Base-by-base conservation (phyloP, 2,888 invertebrate genomes). In the Drosophila rellima region DNA sequence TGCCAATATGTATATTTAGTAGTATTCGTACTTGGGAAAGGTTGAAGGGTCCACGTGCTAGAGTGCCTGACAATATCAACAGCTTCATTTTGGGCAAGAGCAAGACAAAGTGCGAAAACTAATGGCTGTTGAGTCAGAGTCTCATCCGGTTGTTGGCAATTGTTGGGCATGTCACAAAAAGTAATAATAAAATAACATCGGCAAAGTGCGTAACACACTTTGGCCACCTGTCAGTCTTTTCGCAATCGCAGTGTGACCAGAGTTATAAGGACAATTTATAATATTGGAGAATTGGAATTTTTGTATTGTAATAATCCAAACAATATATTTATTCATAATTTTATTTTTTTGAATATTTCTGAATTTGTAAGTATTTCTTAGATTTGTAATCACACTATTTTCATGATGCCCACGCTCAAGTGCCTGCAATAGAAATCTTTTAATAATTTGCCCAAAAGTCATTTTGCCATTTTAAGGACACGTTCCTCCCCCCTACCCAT, bases 71-170 rank as follows among this genome's bases (percentile, higher is more conserved):
- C 70, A 82, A 62, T 57, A 76, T 76, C 80, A 87, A 80, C 83
- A 86, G 70, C 88, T 88, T 86, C 65, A 88, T 88, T 86, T 62
- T 69, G 64, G 47, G 40, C 40, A 78, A 80, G 74, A 51, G 75
- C 40, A 40, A 65, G 23, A 39, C 18, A 8, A 63, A 74, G 57
- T 64, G 52, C 42, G 45, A 55, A 79, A 66, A 77, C 70, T 70
- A 79, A 79, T 77, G 79, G 60, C 23, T 23, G 51, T 33, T 55
- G 42, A 50, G 50, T 35, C 20, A 23, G 45, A 60, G 69, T 78
- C 73, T 47, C 40, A 76, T 55, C 70, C 82, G 74, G 82, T 88
- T 78, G 83, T 74, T 85, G 86, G 82, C 86, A 88, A 74, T 74
- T 66, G 61, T 69, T 80, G 77, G 71, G 65, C 63, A 72, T 63